These are phyloP conservation scores for Trachelipus rathkii DNA, from an alignment of 1,140 invertebrate genomes.

Conservation along the genomic window DNA sequence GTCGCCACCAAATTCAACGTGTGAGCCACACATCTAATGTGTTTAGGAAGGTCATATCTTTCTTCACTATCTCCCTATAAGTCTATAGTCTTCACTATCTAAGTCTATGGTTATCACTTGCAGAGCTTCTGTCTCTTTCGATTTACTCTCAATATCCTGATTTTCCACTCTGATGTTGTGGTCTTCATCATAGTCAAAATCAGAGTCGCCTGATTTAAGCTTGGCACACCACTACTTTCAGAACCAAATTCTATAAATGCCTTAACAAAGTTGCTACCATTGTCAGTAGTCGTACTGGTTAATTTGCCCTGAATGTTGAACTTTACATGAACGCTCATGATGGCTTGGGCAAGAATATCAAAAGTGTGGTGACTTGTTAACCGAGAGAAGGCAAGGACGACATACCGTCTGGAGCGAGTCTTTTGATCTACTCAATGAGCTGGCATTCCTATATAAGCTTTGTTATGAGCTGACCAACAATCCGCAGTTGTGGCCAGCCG, in stretches of 20 bases:
- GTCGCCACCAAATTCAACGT: too few relatives aligned
- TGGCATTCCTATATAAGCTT: constrained; percentile 12
- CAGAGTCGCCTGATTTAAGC: too few relatives aligned
- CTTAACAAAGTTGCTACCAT: constrained; percentile 31
- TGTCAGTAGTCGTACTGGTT: constrained; percentile 28
- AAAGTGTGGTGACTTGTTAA: constrained; percentile 10
- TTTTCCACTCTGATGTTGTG: too few relatives aligned
- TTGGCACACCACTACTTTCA: too few relatives aligned
- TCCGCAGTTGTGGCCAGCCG: constrained; percentile 25
- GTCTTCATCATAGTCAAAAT: too few relatives aligned
- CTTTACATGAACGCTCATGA: constrained; percentile 25
- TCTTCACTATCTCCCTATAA: too few relatives aligned
- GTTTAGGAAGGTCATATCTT: too few relatives aligned
- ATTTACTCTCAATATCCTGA: too few relatives aligned
- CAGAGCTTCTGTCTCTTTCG: too few relatives aligned
- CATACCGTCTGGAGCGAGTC: neutral
- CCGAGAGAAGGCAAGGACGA: constrained; percentile 10
- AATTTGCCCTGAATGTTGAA: constrained; percentile 25
- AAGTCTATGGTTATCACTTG: too few relatives aligned
- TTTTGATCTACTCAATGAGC: constrained; percentile 21
- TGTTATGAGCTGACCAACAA: constrained; percentile 17
- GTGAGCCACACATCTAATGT: too few relatives aligned
- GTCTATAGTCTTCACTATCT: too few relatives aligned
- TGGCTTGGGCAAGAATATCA: constrained; percentile 25
- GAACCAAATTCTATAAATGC: constrained; percentile 28